Evolutionary conservation across 2,888 invertebrate species (phyloP).

Genomic region (Epistrophella euchroma): DNA sequence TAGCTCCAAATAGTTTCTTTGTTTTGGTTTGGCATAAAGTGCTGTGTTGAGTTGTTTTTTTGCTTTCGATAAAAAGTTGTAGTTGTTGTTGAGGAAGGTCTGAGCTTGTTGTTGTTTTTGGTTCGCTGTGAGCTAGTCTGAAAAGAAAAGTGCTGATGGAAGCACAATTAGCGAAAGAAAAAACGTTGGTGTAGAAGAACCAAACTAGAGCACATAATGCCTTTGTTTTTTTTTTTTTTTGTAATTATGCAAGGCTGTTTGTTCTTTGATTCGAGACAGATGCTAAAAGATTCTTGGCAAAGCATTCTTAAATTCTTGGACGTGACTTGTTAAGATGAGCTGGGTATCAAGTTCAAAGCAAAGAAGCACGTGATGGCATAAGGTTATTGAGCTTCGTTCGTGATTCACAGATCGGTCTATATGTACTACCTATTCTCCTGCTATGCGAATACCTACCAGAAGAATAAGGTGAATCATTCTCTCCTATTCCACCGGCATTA

Average conservation of each 20-base stretch:
- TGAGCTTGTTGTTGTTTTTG: conserved; percentile 7
- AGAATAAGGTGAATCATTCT: no score
- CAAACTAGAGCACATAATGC: conserved; percentile 58
- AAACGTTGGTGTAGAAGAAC: conserved; percentile 15
- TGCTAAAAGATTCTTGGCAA: conserved; percentile 48
- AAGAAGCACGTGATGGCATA: background rate
- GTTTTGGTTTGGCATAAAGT: conserved; percentile 40
- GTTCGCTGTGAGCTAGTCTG: conserved; percentile 27
- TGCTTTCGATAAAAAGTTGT: background rate
- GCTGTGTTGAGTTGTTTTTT: conserved; percentile 41
- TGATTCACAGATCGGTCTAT: background rate
- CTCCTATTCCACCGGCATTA: no score
- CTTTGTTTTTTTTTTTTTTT: conserved; percentile 28
- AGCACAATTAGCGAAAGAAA: conserved; percentile 48
- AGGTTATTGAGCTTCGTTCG: background rate
- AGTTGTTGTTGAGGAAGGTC: conserved; percentile 65
- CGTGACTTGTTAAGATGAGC: conserved; percentile 16
- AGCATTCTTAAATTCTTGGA: conserved; percentile 6
- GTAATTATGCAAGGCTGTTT: conserved; percentile 36
- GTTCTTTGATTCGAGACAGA: conserved; percentile 17
- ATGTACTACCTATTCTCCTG: no score
- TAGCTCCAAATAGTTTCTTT: conserved; percentile 34
- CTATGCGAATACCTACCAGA: no score
- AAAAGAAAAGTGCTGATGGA: conserved; percentile 48
- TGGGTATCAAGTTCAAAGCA: conserved; percentile 13